Evolutionary conservation across 1,140 invertebrate genomes (phyloP).

Genomic region (Gryon sp.): DNA sequence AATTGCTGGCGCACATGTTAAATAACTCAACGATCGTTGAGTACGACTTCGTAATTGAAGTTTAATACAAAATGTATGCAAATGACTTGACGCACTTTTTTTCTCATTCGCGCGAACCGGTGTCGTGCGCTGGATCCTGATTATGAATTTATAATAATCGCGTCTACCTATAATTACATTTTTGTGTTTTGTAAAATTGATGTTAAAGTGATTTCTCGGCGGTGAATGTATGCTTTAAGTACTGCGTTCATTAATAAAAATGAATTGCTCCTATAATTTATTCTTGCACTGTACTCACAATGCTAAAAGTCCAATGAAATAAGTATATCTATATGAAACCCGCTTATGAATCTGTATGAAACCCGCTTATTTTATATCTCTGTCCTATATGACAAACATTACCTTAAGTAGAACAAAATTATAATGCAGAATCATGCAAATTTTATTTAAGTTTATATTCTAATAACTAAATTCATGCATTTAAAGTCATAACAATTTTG

Average conservation of each 20-base stretch:
- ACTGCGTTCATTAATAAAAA: conserved; percentile 10
- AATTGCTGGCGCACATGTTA: conserved; percentile 40
- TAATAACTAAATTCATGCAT: too few relatives aligned
- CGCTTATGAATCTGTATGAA: too few relatives aligned
- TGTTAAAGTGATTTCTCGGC: conserved; percentile 21
- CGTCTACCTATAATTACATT: conserved; percentile 44
- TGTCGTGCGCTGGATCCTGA: conserved; percentile 14
- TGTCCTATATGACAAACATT: too few relatives aligned
- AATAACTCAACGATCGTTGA: conserved; percentile 23
- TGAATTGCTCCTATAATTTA: background rate
- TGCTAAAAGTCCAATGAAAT: too few relatives aligned
- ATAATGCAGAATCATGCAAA: too few relatives aligned
- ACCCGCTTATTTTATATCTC: too few relatives aligned
- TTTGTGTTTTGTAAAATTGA: conserved; percentile 8
- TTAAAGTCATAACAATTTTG: too few relatives aligned
- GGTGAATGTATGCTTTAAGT: background rate
- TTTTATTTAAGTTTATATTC: too few relatives aligned
- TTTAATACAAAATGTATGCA: conserved; percentile 55
- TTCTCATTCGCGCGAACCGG: conserved; percentile 23
- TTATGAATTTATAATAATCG: conserved; percentile 48
- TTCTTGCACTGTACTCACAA: too few relatives aligned
- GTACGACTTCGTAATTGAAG: conserved; percentile 35
- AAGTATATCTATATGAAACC: too few relatives aligned
- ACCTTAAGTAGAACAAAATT: too few relatives aligned
- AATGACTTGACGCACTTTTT: conserved; percentile 27